phyloP scores from a whole-genome alignment of 2,797 vertebrate species.

The Huso huso region DNA sequence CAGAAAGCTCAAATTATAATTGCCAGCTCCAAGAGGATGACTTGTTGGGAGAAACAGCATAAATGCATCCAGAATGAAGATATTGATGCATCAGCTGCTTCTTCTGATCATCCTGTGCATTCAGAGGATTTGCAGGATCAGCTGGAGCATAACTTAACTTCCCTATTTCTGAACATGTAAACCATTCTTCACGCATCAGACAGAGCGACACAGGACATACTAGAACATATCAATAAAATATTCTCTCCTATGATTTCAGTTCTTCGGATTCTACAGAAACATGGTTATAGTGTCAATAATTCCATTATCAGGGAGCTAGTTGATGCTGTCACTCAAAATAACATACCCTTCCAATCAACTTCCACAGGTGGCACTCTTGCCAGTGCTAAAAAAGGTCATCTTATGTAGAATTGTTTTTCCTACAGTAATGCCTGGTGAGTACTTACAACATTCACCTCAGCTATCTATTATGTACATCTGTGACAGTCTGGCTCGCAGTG shows the following conservation, averaged over 20 bases:
- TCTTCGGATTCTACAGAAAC: background rate
- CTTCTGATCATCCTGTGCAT: background rate
- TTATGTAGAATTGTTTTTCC: background rate
- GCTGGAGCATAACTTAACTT: conserved; percentile 4
- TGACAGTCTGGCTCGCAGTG: too few relatives aligned
- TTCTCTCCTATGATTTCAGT: conserved; percentile 7
- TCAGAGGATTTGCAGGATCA: conserved; percentile 4
- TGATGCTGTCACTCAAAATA: conserved; percentile 9
- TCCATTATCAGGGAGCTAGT: background rate
- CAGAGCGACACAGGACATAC: conserved; percentile 13
- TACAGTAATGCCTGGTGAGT: conserved; percentile 1
- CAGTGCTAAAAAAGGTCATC: conserved; percentile 8
- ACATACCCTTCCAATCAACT: conserved; percentile 8
- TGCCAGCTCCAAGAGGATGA: background rate
- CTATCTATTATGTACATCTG: conserved; percentile 18
- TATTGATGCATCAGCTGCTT: conserved; percentile 2
- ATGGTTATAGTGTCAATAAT: background rate
- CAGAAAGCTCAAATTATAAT: too few relatives aligned
- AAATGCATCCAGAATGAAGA: background rate
- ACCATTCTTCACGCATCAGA: conserved; percentile 10
- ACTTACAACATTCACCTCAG: background rate
- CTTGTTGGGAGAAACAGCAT: too few relatives aligned
- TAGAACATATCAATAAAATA: conserved; percentile 15
- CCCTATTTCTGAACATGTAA: conserved; percentile 15
- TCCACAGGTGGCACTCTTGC: conserved; percentile 7